Percentiles rank a stretch among this genome's conserved stretches.
Conservation (phyloP, 2,113 vertebrate species). For the Pedetes capensis region DNA sequence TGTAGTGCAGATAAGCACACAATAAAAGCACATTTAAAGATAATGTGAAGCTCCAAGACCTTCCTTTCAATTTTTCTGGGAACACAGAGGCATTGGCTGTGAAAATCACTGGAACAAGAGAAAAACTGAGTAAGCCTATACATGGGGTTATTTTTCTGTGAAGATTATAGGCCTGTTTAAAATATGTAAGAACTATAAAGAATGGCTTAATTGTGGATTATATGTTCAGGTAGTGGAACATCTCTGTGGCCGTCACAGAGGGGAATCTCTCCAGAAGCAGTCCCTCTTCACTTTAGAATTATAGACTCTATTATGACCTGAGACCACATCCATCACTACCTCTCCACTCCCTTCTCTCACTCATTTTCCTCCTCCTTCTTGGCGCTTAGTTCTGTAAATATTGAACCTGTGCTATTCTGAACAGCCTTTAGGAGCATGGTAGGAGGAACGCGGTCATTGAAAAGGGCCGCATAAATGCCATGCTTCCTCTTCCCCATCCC, state of each 20-base stretch:
- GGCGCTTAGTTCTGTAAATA: background rate
- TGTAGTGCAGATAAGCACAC: constrained; percentile 13
- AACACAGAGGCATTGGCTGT: constrained; percentile 55
- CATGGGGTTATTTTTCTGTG: constrained; percentile 66
- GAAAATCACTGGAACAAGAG: constrained; percentile 67
- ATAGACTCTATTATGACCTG: background rate
- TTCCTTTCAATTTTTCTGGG: background rate
- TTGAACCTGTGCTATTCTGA: background rate
- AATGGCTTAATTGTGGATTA: background rate
- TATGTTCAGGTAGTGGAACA: background rate
- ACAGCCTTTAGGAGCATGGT: background rate
- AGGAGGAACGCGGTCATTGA: background rate
- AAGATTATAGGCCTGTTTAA: constrained; percentile 45
- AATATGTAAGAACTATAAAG: background rate
- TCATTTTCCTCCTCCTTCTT: rapidly evolving
- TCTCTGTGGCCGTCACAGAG: background rate
- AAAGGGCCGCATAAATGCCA: background rate
- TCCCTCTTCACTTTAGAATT: background rate
- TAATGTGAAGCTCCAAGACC: background rate
- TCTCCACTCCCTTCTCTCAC: background rate
- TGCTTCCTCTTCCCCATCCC: rapidly evolving
- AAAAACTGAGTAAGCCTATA: constrained; percentile 52
- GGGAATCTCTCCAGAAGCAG: background rate
- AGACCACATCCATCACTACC: background rate
- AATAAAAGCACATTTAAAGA: constrained; percentile 65